Base-by-base conservation (phyloP, 2,797 vertebrate genomes). In the Spondyliosoma cantharus region DNA sequence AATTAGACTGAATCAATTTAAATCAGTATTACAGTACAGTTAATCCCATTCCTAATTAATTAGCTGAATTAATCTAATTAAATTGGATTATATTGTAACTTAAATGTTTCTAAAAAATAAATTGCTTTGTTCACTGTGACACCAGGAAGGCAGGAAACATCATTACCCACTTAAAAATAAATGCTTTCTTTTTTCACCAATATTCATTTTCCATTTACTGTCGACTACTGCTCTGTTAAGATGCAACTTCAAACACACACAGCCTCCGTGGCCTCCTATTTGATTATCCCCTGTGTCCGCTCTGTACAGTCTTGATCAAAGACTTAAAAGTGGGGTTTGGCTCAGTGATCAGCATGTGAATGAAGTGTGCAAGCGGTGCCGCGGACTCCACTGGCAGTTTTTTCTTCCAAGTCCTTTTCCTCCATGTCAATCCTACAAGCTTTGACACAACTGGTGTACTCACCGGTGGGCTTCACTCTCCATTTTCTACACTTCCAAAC, bases 241-340 rank as follows among this genome's bases (percentile, higher is more conserved):
- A 69, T 7, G 3, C 14, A 17, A 8, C 66, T 71, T 81, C 67
- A 43, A 67, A 81, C 43, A 0, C 25, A 3, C 15, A 3, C 19
- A 5, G 60, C 24, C 29, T 63, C 4, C 7, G 16, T 14, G 52
- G 37, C 53, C 67, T 59, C 43, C 49, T 11, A 66, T 70, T 29
- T 70, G 64, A 72, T 56, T 48, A 49, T 0, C 6, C 70, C 58
- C 49, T 2, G n/a, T 16, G 43, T 82, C 70, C 20, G 7, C 58
- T 14, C 58, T 16, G 53, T 17, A 60, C 58, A 25, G 43, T 78
- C 73, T 46, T 67, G 58, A 89, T 86, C 63, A 74, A 76, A 70
- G 62, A 73, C 76, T 70, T 66, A 9, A 77, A 72, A 71, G 69
- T 7, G 20, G 48, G 15, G 32, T 65, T 61, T 16, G 70, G 58